Evolutionary conservation across 2,797 vertebrate species (phyloP).

Genomic region (Fratercula arctica): DNA sequence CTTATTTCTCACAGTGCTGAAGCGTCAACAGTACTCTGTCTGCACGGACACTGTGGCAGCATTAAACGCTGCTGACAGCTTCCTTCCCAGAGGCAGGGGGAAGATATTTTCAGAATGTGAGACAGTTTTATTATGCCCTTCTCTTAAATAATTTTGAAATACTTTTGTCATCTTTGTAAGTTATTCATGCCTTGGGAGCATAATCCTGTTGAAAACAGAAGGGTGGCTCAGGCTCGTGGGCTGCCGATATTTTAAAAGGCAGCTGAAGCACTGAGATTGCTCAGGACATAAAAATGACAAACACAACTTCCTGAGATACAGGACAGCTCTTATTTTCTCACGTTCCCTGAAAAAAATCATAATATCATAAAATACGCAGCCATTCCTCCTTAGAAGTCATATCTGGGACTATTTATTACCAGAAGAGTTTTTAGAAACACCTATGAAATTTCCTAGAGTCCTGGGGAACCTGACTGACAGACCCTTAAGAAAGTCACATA

Average conservation of each 20-base stretch:
- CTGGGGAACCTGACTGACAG: background rate
- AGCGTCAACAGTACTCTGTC: background rate
- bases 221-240: background rate
- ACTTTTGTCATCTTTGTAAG: background rate
- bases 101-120: background rate
- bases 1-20: background rate
- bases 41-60: background rate
- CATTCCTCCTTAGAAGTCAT: background rate
- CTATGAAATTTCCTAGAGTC: background rate
- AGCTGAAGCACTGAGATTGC: background rate
- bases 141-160: constrained; percentile 11
- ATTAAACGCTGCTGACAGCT: background rate
- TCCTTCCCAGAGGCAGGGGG: background rate
- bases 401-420: background rate
- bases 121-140: background rate
- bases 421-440: background rate
- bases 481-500: background rate
- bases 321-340: background rate
- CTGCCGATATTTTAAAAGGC: background rate
- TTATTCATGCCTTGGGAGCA: background rate
- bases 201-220: background rate
- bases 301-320: background rate
- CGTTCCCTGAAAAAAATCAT: background rate
- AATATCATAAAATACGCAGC: rapidly evolving
- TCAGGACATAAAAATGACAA: constrained; percentile 15